Conservation (phyloP, 2,888 invertebrate genomes). For the Spodoptera littoralis region DNA sequence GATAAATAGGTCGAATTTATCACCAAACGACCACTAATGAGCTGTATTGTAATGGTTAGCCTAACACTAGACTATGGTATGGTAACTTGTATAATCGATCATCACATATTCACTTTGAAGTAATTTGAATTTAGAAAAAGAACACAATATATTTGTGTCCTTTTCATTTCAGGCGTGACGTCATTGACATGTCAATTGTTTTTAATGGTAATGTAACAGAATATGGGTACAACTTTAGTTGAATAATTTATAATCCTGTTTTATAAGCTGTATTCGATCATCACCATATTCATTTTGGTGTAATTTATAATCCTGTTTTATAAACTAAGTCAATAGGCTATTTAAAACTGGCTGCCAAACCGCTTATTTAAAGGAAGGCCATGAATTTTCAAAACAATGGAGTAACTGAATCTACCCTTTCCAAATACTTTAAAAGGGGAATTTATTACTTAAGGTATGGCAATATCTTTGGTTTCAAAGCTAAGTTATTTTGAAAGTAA, state of each 20-base stretch:
- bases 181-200: too few relatives aligned
- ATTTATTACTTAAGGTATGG: not conserved
- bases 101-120: too few relatives aligned
- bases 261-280: too few relatives aligned
- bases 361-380: not conserved
- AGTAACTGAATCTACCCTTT: not conserved
- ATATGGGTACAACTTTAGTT: too few relatives aligned
- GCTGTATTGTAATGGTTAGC: slow-evolving; percentile 55
- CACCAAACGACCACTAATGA: slow-evolving; percentile 57
- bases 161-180: too few relatives aligned
- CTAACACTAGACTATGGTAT: slow-evolving; percentile 48
- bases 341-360: not conserved
- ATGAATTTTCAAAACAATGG: slow-evolving; percentile 2
- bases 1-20: slow-evolving; percentile 46
- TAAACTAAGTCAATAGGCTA: not conserved
- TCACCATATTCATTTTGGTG: too few relatives aligned
- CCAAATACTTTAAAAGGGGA: not conserved
- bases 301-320: slow-evolving; percentile 9
- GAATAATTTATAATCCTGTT: slow-evolving; percentile 3
- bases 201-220: too few relatives aligned
- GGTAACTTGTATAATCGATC: slow-evolving; percentile 28
- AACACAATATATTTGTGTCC: too few relatives aligned
- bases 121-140: too few relatives aligned
- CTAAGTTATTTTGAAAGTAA: not conserved
- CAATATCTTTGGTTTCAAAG: slow-evolving; percentile 2